phyloP scores from a whole-genome alignment of 2,888 invertebrate species.

The Apodemia zela region DNA sequence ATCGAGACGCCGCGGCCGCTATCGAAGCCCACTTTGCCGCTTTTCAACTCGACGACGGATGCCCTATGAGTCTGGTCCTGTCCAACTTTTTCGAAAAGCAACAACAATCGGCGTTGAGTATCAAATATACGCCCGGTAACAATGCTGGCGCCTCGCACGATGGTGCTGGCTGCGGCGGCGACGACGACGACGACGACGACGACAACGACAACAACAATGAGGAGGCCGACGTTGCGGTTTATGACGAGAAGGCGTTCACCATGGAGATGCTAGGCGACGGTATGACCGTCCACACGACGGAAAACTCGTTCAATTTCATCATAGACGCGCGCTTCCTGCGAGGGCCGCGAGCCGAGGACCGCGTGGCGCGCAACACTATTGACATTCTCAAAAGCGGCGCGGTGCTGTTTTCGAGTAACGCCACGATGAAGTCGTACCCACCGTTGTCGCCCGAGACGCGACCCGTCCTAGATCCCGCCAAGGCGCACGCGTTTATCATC shows the following conservation, averaged over 20 bases:
- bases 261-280: conserved; percentile 11
- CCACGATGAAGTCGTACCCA: conserved; percentile 17
- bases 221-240: conserved; percentile 1
- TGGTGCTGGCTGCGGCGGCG: conserved; percentile 3
- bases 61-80: too few relatives aligned
- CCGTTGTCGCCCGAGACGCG: conserved; percentile 13
- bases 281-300: conserved; percentile 8
- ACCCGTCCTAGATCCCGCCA: conserved; percentile 11
- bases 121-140: conserved; percentile 8
- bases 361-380: conserved; percentile 16
- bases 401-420: conserved; percentile 15
- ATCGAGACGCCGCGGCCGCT: conserved; percentile 9
- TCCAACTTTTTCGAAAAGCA: too few relatives aligned
- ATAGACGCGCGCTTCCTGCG: conserved; percentile 11
- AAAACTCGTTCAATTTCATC: conserved; percentile 15
- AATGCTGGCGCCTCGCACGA: conserved; percentile 17
- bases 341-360: conserved; percentile 4
- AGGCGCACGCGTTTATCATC: conserved; percentile 13
- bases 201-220: background rate
- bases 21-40: conserved; percentile 15
- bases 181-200: background rate
- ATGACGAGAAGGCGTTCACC: conserved; percentile 13
- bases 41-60: conserved; percentile 18
- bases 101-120: conserved; percentile 17
- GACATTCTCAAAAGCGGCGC: conserved; percentile 13